Base-by-base conservation (phyloP, 2,888 invertebrate genomes). In the Drosophila rellima region DNA sequence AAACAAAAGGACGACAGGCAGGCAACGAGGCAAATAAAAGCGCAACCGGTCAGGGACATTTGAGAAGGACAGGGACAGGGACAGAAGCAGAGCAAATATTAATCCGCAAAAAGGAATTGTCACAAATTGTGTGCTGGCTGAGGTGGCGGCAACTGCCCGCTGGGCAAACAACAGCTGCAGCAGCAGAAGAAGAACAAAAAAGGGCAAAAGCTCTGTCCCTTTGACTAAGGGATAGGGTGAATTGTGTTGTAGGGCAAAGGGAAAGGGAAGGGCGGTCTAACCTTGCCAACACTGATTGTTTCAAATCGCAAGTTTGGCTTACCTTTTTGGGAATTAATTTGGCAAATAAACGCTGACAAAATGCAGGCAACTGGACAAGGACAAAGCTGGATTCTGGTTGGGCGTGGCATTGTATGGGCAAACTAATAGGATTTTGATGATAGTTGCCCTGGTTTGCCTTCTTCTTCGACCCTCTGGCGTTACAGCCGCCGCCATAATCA, bases 401-500 rank as follows among this genome's bases (percentile, higher is more conserved):
- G 71, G 66, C 45, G 45, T 61, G 68, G 60, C 55, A 60, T 63
- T 65, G 78, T 68, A 74, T 60, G 57, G 62, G 37, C 79, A 78
- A 87, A 87, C 90, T 90, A 90, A 90, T 90, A 90, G 90, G 90
- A 90, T 90, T 90, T 90, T 87, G 89, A 87, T 90, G 87, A 86
- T 90, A 83, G 87, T 88, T 85, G 78, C 76, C 74, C 73, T 68
- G 75, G 50, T 72, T 74, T 56, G 57, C 45, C 59, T 20, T 59
- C 57, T 55, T 54, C 67, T 68, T 74, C 50, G 63, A 45, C 68
- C 84, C 68, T 70, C 65, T 45, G 70, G 75, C 71, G 61, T 52
- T 84, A 70, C 74, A 68, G 68, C 77, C 70, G 69, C 60, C 50
- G 75, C 78, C 76, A 82, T 84, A 88, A 88, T 88, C 88, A 88